Evolutionary conservation across 2,797 vertebrate genomes (phyloP), one percentile per base, ranked within the genome.

Genomic region (Streptopelia turtur): DNA sequence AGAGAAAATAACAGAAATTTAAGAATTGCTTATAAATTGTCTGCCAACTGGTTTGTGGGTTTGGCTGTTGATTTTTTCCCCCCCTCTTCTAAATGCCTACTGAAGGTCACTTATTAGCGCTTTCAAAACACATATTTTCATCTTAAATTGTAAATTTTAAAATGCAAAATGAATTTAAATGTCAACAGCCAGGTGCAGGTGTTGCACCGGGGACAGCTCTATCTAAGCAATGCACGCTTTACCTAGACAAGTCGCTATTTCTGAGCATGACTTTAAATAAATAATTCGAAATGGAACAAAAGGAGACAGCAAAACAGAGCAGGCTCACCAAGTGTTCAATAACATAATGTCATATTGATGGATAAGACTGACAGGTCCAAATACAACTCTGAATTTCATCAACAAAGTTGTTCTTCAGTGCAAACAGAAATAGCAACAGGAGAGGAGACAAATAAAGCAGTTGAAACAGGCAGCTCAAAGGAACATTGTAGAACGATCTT

Each of bases 291-390:
- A 79, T 5, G 30, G 64, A 85, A 86, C 68, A 78, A 76, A 95
- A 75, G 27, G 79, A 82, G 76, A 83, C 55, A 61, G 83, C 24
- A 61, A 65, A 92, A 39, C 50, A 79, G 59, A 95, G 75, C 63
- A 63, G 43, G 45, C 59, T 88, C 37, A 20, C 9, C 2, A 53
- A 45, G 47, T 8, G 28, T 49, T 95, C 86, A 89, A 53, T 47
- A 90, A 59, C 61, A 71, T 43, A 14, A 24, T 37, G 74, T 84
- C 77, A 66, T 28, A 63, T 17, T 89, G 94, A 95, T 13, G 76
- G 56, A 23, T 65, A 80, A 92, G 90, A 92, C 35, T 89, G 86
- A 92, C 86, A 94, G 85, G 41, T 66, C 60, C 74, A 95, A 95
- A 95, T 33, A 92, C 75, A 66, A 33, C 66, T 60, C 83, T 30